Conservation (phyloP, 2,888 invertebrate species). For the Brenthis hecate region DNA sequence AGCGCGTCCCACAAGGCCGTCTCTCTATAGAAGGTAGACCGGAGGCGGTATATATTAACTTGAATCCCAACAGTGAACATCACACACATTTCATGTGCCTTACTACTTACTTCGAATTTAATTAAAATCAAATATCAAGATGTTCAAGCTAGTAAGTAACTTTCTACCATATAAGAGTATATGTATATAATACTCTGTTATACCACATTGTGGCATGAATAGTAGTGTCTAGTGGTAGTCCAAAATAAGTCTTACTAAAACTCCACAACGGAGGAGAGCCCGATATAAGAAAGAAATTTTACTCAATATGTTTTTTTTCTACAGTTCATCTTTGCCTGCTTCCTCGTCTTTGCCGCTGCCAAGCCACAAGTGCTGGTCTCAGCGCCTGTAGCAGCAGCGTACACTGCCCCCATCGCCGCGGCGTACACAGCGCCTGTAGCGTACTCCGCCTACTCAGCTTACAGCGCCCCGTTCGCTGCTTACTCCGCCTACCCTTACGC, state of each 20-base stretch:
- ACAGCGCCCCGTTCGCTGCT: slow-evolving; percentile 52
- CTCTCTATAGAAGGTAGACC: slow-evolving; percentile 26
- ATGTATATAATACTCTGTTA: slow-evolving; percentile 1
- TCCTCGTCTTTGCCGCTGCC: slow-evolving; percentile 75
- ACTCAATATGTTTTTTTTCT: slow-evolving; percentile 39
- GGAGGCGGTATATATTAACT: slow-evolving; percentile 14
- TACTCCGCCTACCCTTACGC: slow-evolving; percentile 56
- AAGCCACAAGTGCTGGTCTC: slow-evolving; percentile 55
- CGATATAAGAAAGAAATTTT: too few species aligned
- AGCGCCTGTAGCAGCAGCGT: slow-evolving; percentile 48
- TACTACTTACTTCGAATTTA: neutral
- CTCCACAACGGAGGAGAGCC: too few species aligned
- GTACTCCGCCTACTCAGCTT: slow-evolving; percentile 53
- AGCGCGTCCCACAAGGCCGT: slow-evolving; percentile 15
- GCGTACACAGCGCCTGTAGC: slow-evolving; percentile 56
- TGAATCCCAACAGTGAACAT: slow-evolving; percentile 4
- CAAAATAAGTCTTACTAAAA: too few species aligned
- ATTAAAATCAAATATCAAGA: slow-evolving; percentile 9
- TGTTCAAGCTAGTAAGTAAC: slow-evolving; percentile 20
- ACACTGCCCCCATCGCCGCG: slow-evolving; percentile 53
- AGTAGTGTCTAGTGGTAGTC: too few species aligned
- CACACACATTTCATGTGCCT: slow-evolving; percentile 10
- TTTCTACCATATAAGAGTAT: neutral
- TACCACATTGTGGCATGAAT: neutral
- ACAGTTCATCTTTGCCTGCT: slow-evolving; percentile 73